These are phyloP conservation scores for Candidula unifasciata DNA, from an alignment of 2,888 invertebrate genomes.

Conservation along the genomic window DNA sequence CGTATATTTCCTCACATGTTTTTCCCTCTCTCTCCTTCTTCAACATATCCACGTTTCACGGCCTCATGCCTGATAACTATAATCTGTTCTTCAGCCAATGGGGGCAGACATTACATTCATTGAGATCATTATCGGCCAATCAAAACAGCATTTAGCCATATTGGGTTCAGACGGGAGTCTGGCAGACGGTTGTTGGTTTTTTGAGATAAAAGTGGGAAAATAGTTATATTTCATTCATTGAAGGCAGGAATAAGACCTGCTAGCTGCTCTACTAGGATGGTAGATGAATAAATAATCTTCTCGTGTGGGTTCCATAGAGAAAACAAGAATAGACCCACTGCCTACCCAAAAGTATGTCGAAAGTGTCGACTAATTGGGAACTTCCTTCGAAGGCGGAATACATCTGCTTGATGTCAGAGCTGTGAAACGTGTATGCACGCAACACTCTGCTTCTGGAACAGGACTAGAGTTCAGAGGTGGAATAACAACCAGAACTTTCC, in stretches of 20 bases:
- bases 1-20: background rate
- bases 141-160: constrained; percentile 28
- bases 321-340: too few relatives aligned
- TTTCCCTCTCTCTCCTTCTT: background rate
- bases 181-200: background rate
- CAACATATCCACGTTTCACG: background rate
- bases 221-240: constrained; percentile 9
- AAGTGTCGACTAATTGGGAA: too few relatives aligned
- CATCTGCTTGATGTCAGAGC: too few relatives aligned
- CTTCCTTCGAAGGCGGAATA: too few relatives aligned
- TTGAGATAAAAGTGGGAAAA: background rate
- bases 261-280: background rate
- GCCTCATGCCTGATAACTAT: background rate
- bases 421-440: too few relatives aligned
- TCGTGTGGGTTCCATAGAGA: constrained; percentile 15
- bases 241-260: background rate
- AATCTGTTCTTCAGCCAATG: constrained; percentile 35
- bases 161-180: constrained; percentile 1
- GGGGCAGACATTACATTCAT: constrained; percentile 31
- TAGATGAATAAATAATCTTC: background rate
- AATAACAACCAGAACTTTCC: too few relatives aligned
- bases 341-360: too few relatives aligned
- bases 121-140: constrained; percentile 38
- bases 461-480: too few relatives aligned
- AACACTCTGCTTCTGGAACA: too few relatives aligned